Conservation (phyloP, 2,113 vertebrate species). For the Callionymus lyra region DNA sequence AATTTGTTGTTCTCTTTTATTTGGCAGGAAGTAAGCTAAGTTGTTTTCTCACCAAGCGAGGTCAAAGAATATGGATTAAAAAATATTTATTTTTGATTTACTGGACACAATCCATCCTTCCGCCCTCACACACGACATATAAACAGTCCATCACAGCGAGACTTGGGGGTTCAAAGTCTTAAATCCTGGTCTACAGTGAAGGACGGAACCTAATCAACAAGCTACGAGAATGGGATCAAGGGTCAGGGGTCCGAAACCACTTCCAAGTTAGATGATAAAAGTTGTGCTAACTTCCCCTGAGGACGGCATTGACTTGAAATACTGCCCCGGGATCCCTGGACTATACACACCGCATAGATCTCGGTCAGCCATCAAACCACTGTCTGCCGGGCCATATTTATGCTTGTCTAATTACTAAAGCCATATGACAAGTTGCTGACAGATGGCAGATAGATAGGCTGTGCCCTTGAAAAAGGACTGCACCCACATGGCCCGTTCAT, state of each 20-base stretch:
- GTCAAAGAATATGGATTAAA: no score
- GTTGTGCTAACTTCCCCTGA: slow-evolving; percentile 17
- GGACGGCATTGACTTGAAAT: slow-evolving; percentile 7
- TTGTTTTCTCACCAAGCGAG: no score
- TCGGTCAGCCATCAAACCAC: slow-evolving; percentile 35
- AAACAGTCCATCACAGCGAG: no score
- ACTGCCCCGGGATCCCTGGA: slow-evolving; percentile 4
- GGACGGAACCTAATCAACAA: slow-evolving; percentile 19
- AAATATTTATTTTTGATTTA: no score
- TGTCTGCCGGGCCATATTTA: slow-evolving; percentile 50
- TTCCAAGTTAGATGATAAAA: slow-evolving; percentile 24
- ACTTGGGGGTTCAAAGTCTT: no score
- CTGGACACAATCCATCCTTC: no score
- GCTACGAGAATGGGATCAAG: slow-evolving; percentile 11
- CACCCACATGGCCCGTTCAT: slow-evolving; percentile 37
- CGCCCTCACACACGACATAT: no score
- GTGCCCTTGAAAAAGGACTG: slow-evolving; percentile 45
- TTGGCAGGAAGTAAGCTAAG: no score
- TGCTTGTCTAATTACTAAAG: slow-evolving; percentile 53
- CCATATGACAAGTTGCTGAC: slow-evolving; percentile 57
- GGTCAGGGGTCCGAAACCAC: slow-evolving; percentile 12
- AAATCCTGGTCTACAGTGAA: slow-evolving; percentile 10
- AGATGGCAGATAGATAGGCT: slow-evolving; percentile 51
- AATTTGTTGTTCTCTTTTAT: no score
- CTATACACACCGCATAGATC: slow-evolving; percentile 19